Evolutionary conservation across 2,113 vertebrate species (phyloP), one percentile per base, ranked within the genome.

Genomic region (Peromyscus maniculatus): DNA sequence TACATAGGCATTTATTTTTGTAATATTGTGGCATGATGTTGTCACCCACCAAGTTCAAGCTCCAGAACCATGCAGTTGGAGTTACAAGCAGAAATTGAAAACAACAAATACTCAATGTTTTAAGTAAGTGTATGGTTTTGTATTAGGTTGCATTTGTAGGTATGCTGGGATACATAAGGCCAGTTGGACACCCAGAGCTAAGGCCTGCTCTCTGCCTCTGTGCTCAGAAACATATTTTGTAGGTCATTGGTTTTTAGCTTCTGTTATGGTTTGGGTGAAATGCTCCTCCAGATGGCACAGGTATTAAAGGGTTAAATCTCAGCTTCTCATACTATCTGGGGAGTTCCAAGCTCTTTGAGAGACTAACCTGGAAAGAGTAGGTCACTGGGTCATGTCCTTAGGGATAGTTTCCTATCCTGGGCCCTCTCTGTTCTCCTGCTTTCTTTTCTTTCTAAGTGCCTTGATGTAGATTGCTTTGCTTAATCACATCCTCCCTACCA

Each of bases 131-230:
- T n/a, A 55, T 71, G 46, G 24, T 26, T 52, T 88, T 88, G 7
- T 55, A 12, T 71, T 71, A 31, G 21, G 33, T 5, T 69, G 7
- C 13, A 36, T 90, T 62, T 2, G 0, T 46, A 64, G 39, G 21
- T 71, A n/a, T 71, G 1, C 67, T 26, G 86, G 52, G n/a, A 10
- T n/a, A 71, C 3, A 12, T 28, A 24, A 74, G 36, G 26, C 10
- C 3, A 67, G 19, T 71, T 55, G 66, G 33, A 71, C 33, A 64
- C 17, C n/a, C n/a, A 43, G 36, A 8, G 57, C 12, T 39, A 96
- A 93, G 19, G 69, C 16, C 43, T 94, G 39, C 36, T 21, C 36
- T 94, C 52, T 94, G 28, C 52, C 39, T 95, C 52, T 94, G 21
- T 55, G 62, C 74, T 71, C 77, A 83, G 17, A 46, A 79, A 57